Conservation (phyloP, 2,797 vertebrate species). For the Clarias laeviceps region DNA sequence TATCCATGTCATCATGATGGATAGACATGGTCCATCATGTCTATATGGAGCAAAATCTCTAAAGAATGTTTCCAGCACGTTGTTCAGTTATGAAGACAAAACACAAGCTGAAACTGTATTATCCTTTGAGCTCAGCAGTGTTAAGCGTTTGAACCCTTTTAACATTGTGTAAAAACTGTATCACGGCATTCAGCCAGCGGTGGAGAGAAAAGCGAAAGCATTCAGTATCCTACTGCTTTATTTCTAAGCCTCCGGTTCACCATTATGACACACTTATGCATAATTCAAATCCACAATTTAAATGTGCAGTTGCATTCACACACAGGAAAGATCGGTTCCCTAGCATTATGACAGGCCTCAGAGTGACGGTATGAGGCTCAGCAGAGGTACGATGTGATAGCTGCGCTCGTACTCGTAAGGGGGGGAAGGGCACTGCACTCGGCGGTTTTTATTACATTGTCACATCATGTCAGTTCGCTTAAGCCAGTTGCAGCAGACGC, state of each 20-base stretch:
- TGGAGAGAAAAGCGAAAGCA: not conserved
- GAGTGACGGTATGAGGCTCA: conserved; percentile 24
- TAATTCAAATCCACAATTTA: conserved; percentile 37
- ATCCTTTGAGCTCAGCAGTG: not conserved
- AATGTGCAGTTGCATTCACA: conserved; percentile 21
- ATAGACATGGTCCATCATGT: too few relatives aligned
- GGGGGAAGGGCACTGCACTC: not conserved
- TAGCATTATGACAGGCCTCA: conserved; percentile 9
- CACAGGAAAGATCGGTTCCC: conserved; percentile 16
- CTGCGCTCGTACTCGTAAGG: not conserved
- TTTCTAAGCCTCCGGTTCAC: not conserved
- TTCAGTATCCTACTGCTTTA: not conserved
- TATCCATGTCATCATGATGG: too few relatives aligned
- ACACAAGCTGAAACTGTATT: not conserved
- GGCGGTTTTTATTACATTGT: conserved; percentile 46
- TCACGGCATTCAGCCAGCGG: not conserved
- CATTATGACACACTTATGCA: conserved; percentile 4
- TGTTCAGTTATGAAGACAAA: too few relatives aligned
- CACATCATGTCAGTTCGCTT: conserved; percentile 43
- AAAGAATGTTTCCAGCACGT: too few relatives aligned
- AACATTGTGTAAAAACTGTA: not conserved
- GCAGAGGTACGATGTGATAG: conserved; percentile 21
- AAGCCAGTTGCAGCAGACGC: conserved; percentile 42
- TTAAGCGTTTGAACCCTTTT: not conserved
- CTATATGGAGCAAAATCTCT: too few relatives aligned